phyloP scores from a whole-genome alignment of 35 echinoderm and acorn worm species.

The Lytechinus variegatus region DNA sequence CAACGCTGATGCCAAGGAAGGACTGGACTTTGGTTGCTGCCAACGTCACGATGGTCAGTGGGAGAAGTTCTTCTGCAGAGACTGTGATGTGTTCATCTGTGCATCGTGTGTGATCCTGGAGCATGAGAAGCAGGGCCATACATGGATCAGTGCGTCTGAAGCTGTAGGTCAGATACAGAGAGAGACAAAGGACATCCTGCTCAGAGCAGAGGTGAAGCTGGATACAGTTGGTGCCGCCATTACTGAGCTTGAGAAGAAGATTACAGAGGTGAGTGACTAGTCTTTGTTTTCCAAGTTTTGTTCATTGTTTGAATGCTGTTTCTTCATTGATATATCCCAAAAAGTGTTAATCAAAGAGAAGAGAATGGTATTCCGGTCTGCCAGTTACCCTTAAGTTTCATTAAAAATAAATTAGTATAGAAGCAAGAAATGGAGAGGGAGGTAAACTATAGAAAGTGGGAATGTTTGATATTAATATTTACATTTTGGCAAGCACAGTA shows the following conservation, averaged over 20 bases:
- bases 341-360: too few species aligned
- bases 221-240: neutral
- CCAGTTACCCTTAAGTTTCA: too few species aligned
- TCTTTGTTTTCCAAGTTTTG: too few species aligned
- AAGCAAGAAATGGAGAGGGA: too few species aligned
- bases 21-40: neutral
- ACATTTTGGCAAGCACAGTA: too few species aligned
- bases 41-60: neutral
- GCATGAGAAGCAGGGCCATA: neutral
- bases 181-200: neutral
- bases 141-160: neutral
- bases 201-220: neutral
- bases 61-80: slow-evolving; percentile 2
- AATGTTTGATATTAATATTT: too few species aligned
- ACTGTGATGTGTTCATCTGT: neutral
- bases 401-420: too few species aligned
- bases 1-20: too few species aligned
- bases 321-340: too few species aligned
- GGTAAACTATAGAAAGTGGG: too few species aligned
- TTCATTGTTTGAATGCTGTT: too few species aligned
- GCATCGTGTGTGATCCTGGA: slow-evolving; percentile 11
- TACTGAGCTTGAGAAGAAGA: neutral
- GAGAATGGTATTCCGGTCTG: too few species aligned
- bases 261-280: neutral
- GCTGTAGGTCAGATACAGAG: neutral